phyloP scores from a whole-genome alignment of 2,888 invertebrate genomes.

The Drosophila nr. fundita region DNA sequence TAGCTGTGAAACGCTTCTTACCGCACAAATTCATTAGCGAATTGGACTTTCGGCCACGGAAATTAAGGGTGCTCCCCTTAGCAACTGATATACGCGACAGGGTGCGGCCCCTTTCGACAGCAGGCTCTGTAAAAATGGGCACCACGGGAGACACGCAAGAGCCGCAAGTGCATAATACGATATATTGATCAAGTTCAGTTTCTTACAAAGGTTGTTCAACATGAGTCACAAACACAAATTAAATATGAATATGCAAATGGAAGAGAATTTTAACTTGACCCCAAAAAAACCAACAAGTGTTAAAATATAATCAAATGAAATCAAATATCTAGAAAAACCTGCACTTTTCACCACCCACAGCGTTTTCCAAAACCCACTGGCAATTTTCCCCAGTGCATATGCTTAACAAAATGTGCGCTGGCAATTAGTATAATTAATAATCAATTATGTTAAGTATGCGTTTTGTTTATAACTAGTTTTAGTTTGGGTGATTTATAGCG shows the following conservation, averaged over 20 bases:
- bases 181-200: conserved; percentile 45
- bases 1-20: conserved; percentile 88
- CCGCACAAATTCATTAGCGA: conserved; percentile 98
- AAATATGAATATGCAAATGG: conserved; percentile 46
- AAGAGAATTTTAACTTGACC: conserved; percentile 17
- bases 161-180: conserved; percentile 54
- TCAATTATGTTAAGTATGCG: conserved; percentile 35
- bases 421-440: conserved; percentile 26
- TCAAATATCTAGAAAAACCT: background rate
- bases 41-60: conserved; percentile 96
- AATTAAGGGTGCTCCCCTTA: conserved; percentile 92
- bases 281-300: conserved; percentile 5
- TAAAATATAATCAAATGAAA: background rate
- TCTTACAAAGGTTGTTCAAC: conserved; percentile 30
- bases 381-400: conserved; percentile 39
- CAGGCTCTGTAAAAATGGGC: conserved; percentile 84
- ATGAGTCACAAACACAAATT: conserved; percentile 31
- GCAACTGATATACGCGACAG: conserved; percentile 90
- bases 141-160: conserved; percentile 44
- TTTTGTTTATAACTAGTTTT: conserved; percentile 16
- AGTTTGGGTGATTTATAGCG: conserved; percentile 40
- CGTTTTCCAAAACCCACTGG: conserved; percentile 7
- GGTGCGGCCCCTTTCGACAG: conserved; percentile 87
- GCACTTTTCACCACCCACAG: conserved; percentile 15
- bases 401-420: conserved; percentile 28